Evolutionary conservation across 2,888 invertebrate species (phyloP).

Genomic region (Corbicula japonica): DNA sequence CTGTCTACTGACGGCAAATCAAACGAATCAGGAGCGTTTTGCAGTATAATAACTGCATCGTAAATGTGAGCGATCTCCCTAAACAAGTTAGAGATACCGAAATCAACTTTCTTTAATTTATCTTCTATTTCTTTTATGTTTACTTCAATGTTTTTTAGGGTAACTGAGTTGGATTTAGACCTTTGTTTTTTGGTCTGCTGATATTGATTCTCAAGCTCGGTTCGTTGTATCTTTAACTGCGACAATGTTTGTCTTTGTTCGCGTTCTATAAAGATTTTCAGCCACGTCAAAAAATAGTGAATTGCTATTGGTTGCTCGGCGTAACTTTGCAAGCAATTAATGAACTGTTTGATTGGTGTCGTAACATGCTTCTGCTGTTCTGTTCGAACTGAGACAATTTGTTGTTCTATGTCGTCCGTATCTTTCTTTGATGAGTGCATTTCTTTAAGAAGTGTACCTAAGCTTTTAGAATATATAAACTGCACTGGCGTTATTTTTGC

Average conservation of each 20-base stretch:
- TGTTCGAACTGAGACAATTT: neutral
- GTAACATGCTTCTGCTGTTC: neutral
- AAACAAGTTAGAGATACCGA: slow-evolving; percentile 42
- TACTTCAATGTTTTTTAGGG: neutral
- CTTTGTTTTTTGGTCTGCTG: neutral
- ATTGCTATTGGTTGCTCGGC: neutral
- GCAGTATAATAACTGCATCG: slow-evolving; percentile 15
- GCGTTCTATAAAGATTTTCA: neutral
- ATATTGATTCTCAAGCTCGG: neutral
- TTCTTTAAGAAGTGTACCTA: neutral
- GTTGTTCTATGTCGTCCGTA: neutral
- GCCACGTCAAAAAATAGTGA: neutral
- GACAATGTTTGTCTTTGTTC: neutral
- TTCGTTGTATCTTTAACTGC: neutral
- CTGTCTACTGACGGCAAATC: slow-evolving; percentile 15
- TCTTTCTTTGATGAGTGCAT: neutral
- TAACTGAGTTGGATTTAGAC: neutral
- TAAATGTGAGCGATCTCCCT: slow-evolving; percentile 47
- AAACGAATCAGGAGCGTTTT: neutral
- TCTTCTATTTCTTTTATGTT: slow-evolving; percentile 5
- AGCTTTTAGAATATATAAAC: neutral
- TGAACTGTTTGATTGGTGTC: neutral
- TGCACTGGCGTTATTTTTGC: no score
- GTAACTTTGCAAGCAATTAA: neutral
- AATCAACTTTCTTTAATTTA: slow-evolving; percentile 9